Percentiles rank a stretch among this genome's conserved stretches.
Evolutionary conservation across 1,140 invertebrate genomes (phyloP).

Genomic region (Apis cerana): DNA sequence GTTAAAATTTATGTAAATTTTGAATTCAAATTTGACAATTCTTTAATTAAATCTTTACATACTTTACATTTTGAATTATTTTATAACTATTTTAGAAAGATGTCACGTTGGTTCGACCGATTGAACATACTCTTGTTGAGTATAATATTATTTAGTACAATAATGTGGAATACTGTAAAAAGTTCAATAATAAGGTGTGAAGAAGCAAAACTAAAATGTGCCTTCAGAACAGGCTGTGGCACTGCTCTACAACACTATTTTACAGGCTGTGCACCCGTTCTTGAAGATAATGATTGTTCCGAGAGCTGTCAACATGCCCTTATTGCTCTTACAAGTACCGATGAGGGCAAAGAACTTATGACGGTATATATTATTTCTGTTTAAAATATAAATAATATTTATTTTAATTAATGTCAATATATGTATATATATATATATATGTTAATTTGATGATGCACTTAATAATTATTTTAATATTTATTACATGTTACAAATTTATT

Average conservation of each 20-base stretch:
- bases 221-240: conserved; percentile 88
- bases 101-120: conserved; percentile 68
- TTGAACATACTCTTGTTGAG: conserved; percentile 59
- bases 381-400: neutral
- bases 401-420: neutral
- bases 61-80: neutral
- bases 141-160: conserved; percentile 62
- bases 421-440: too few relatives aligned
- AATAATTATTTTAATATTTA: neutral
- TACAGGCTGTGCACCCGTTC: conserved; percentile 85
- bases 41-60: neutral
- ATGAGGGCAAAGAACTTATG: conserved; percentile 89
- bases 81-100: conserved; percentile 60
- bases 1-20: too few relatives aligned
- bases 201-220: conserved; percentile 86
- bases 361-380: conserved; percentile 76
- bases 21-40: neutral
- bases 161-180: conserved; percentile 50
- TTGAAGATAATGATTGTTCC: conserved; percentile 85
- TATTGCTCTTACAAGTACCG: conserved; percentile 89
- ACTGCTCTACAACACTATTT: conserved; percentile 88
- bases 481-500: neutral
- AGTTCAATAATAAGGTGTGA: conserved; percentile 82
- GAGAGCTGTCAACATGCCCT: conserved; percentile 88
- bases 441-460: neutral